Evolutionary conservation across 1,140 invertebrate genomes (phyloP), one percentile per base, ranked within the genome.

Genomic region (Melanaphis sacchari): DNA sequence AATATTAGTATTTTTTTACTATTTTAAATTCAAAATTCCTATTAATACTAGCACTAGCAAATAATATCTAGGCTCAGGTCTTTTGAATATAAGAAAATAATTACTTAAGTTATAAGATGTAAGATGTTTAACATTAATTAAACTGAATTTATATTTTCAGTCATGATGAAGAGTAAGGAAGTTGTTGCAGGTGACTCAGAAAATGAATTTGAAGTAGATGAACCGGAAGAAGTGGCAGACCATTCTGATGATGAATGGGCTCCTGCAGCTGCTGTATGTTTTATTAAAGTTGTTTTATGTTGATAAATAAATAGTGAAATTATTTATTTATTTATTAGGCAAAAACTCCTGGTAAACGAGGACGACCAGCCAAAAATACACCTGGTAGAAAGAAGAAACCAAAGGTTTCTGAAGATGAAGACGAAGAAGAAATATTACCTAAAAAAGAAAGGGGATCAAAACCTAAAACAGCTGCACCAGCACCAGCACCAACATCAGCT

Each of bases 151-250:
- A 66, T 66, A 4, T 93, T 59, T 59, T 52, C 31, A 92, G 89
- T 81, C 24, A 54, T 76, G 54, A 91, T 88, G 81, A 94, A 94
- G 76, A 87, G 94, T 93, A 91, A 94, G 41, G 90, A 94, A 91
- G 41, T 93, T 40, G 85, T 94, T 84, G 59, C 84, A n/a, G 94
- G 52, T n/a, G 91, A 93, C 41, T 94, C 94, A 38, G 94, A 94
- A 93, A 94, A 94, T 76, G 94, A 94, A 81, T 94, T 94, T 93
- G 94, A 94, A 66, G 94, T 94, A 21, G 94, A 94, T 49, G 94
- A 94, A 92, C 94, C 94, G 2, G 94, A 94, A 49, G 94, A 94
- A 89, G 91, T 94, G 24, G 85, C 84, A 36, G 94, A 94, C 22
- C 88, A 94, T 81, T 94, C 94, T 21, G 94, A 94, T 93, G 93